Percentiles rank a stretch among this genome's conserved stretches.
These are phyloP conservation scores for Drosophila ficusphila DNA, from an alignment of 1,140 invertebrate species.

Conservation along the genomic window DNA sequence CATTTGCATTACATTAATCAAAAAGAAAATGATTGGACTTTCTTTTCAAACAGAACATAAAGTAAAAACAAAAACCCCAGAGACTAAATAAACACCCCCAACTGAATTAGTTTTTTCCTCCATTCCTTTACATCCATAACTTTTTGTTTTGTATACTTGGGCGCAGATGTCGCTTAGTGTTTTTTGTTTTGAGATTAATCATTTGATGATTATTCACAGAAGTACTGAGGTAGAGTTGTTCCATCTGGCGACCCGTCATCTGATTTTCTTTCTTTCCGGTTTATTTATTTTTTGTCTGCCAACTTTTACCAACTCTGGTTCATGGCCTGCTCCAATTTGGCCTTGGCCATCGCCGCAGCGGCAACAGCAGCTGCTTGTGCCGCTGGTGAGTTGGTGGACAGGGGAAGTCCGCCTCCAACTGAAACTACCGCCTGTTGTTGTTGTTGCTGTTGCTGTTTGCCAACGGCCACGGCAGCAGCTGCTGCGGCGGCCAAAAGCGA, in stretches of 20 bases:
- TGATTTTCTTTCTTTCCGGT: neutral
- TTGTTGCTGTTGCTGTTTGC: constrained; percentile 57
- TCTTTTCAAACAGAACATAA: no score
- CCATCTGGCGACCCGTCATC: constrained; percentile 38
- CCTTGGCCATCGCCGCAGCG: constrained; percentile 64
- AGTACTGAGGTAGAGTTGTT: constrained; percentile 83
- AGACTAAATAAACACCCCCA: constrained; percentile 6
- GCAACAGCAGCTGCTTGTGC: constrained; percentile 49
- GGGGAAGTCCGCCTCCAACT: constrained; percentile 87
- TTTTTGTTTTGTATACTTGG: neutral
- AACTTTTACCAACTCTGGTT: constrained; percentile 70
- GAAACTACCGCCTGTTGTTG: constrained; percentile 14
- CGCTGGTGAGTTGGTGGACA: constrained; percentile 37
- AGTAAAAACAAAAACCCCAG: neutral
- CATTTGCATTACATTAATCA: no score
- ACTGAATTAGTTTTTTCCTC: neutral
- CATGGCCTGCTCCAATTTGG: constrained; percentile 75
- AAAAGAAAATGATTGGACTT: no score
- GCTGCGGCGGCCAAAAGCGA: constrained; percentile 70
- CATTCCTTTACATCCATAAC: neutral
- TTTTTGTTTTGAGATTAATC: constrained; percentile 65
- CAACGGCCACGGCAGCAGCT: constrained; percentile 65
- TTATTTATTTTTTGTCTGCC: no score
- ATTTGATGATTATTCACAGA: constrained; percentile 82
- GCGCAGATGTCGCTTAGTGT: constrained; percentile 48